Evolutionary conservation across 2,797 vertebrate genomes (phyloP), one percentile per base, ranked within the genome.

Genomic region (Garrulus glandarius): DNA sequence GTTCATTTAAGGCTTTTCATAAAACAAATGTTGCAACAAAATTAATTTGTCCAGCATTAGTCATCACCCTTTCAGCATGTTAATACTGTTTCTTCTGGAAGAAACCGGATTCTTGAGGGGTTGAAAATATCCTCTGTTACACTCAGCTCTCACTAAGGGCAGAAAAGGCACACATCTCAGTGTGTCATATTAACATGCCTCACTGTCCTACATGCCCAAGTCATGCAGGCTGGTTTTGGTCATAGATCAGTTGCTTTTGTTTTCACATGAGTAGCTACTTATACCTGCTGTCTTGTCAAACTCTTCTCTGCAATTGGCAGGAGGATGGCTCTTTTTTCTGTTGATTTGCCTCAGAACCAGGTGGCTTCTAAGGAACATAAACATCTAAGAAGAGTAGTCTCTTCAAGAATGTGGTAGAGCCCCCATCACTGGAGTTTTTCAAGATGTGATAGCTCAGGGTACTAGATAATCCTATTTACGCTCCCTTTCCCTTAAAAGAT

Each of bases 1-100:
- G 65, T 88, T 96, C 69, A 61, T 84, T 59, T 85, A 47, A 92
- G 61, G 79, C 72, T 90, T 95, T 92, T 86, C 72, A 90, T 86
- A 86, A 95, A 96, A 95, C 61, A 90, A 92, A 94, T 68, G 56
- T 87, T 83, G 68, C 87, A 95, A 90, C 41, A 41, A 90, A 95
- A 93, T 97, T 95, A 96, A 93, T 97, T 95, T 96, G 90, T 88
- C 94, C 92, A 32, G 87, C 80, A 95, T 88, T 88, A 95, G 83
- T 92, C 93, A 95, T 95, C 88, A 46, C n/a, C 59, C 80, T 92
- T 87, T 88, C 83, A 79, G 70, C 59, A 82, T 56, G 69, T 47
- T 93, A 86, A 93, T 56, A 68, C 43, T 36, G 44, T 16, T 79
- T 44, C 76, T 93, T 89, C 90, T 82, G 52, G 71, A 86, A 95